Evolutionary conservation across 2,113 vertebrate genomes (phyloP).

Genomic region (Paradoxurus hermaphroditus): DNA sequence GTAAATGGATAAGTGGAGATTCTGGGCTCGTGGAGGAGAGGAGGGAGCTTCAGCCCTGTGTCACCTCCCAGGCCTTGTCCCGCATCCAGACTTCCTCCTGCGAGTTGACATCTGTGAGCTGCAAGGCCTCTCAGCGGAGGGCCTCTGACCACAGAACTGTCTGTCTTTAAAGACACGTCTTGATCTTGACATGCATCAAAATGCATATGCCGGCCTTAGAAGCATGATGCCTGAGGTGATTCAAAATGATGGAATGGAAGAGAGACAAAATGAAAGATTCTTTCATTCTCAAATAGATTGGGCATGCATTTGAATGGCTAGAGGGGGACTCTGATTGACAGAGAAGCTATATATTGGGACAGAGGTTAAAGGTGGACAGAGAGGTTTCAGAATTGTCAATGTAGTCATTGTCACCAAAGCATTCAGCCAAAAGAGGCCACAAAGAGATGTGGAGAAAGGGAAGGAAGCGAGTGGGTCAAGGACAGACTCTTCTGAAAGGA

Average conservation of each 20-base stretch:
- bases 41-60: neutral
- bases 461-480: conserved; percentile 61
- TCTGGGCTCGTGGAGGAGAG: neutral
- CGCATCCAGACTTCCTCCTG: neutral
- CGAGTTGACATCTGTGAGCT: conserved; percentile 23
- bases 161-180: conserved; percentile 62
- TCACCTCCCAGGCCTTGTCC: neutral
- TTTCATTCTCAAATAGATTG: conserved; percentile 70
- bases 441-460: conserved; percentile 36
- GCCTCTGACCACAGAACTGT: conserved; percentile 26
- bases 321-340: conserved; percentile 71
- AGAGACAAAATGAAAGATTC: conserved; percentile 63
- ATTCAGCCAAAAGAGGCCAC: conserved; percentile 73
- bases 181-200: conserved; percentile 69
- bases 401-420: conserved; percentile 69
- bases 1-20: neutral
- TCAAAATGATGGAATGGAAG: conserved; percentile 59
- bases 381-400: conserved; percentile 71
- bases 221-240: conserved; percentile 66
- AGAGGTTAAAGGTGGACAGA: conserved; percentile 75
- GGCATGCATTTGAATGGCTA: conserved; percentile 60
- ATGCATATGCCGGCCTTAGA: conserved; percentile 59
- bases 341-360: conserved; percentile 68
- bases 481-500: conserved; percentile 56
- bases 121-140: neutral